A percentile compares a stretch with the other conserved stretches of the same genome.
phyloP scores from a whole-genome alignment of 2,797 vertebrate genomes.

The Rhincodon typus region DNA sequence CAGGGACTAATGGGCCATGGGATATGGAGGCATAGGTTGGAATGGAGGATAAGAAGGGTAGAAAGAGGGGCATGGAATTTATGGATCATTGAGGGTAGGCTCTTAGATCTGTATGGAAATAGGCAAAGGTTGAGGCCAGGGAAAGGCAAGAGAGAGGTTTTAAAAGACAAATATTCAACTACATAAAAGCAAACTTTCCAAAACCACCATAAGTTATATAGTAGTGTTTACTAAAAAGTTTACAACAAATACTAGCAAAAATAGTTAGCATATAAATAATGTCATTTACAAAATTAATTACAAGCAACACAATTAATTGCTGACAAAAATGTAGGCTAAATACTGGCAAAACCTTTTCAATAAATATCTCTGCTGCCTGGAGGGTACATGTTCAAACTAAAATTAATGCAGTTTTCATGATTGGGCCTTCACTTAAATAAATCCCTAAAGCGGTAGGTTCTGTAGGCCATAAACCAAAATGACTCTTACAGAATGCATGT shows the following conservation, averaged over 20 bases:
- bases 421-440: background rate
- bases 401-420: background rate
- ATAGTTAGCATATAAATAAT: slow-evolving; percentile 12
- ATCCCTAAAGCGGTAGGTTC: background rate
- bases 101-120: too few species aligned
- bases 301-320: slow-evolving; percentile 16
- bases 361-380: background rate
- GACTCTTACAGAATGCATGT: background rate
- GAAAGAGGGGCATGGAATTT: too few species aligned
- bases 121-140: too few species aligned
- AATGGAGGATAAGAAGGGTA: too few species aligned
- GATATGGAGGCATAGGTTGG: too few species aligned
- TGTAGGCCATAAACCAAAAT: background rate
- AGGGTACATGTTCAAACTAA: background rate
- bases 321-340: slow-evolving; percentile 6
- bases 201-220: background rate
- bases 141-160: too few species aligned
- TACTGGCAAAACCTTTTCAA: background rate
- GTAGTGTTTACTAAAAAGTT: slow-evolving; percentile 24
- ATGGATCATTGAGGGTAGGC: too few species aligned
- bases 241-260: slow-evolving; percentile 12
- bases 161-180: background rate
- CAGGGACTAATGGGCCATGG: too few species aligned
- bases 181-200: background rate
- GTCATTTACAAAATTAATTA: slow-evolving; percentile 28